These are phyloP conservation scores for Monopterus albus DNA, from an alignment of 2,113 vertebrate species.

Conservation along the genomic window DNA sequence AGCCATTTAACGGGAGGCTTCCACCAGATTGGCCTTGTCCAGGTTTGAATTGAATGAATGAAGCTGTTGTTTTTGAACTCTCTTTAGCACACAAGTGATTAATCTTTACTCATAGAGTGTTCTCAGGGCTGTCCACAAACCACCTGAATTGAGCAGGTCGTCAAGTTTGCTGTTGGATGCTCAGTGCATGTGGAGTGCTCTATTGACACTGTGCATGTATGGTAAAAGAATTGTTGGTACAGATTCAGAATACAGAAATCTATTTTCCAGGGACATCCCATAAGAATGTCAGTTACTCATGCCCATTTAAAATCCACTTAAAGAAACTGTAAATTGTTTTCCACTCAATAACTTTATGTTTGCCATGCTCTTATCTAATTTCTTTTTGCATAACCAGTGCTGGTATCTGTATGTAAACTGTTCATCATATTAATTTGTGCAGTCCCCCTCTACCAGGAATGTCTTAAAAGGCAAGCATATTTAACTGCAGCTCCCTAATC, in stretches of 20 bases:
- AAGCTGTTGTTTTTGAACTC: slow-evolving; percentile 8
- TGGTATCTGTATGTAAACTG: slow-evolving; percentile 63
- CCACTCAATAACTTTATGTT: slow-evolving; percentile 35
- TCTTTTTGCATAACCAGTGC: slow-evolving; percentile 40
- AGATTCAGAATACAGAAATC: slow-evolving; percentile 32
- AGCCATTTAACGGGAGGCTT: background rate
- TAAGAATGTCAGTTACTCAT: slow-evolving; percentile 32
- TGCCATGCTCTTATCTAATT: slow-evolving; percentile 4
- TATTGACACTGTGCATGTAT: slow-evolving; percentile 30
- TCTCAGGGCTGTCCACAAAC: background rate
- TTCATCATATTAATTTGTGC: slow-evolving; percentile 69
- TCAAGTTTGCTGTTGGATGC: slow-evolving; percentile 19
- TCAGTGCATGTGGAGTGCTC: background rate
- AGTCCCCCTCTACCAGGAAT: slow-evolving; percentile 60
- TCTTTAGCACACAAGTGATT: slow-evolving; percentile 14
- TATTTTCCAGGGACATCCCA: slow-evolving; percentile 34
- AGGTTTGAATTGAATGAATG: background rate
- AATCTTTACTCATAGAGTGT: slow-evolving; percentile 28
- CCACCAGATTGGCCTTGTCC: background rate
- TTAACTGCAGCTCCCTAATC: slow-evolving; percentile 76
- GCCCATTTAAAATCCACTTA: slow-evolving; percentile 66
- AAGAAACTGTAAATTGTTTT: slow-evolving; percentile 58
- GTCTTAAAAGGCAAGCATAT: slow-evolving; percentile 70
- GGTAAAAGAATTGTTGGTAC: slow-evolving; percentile 41
- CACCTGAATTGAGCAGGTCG: slow-evolving; percentile 15